A percentile compares a stretch with the other conserved stretches of the same genome.
Evolutionary conservation across 2,797 vertebrate genomes (phyloP).

Genomic region (Crenichthys baileyi): DNA sequence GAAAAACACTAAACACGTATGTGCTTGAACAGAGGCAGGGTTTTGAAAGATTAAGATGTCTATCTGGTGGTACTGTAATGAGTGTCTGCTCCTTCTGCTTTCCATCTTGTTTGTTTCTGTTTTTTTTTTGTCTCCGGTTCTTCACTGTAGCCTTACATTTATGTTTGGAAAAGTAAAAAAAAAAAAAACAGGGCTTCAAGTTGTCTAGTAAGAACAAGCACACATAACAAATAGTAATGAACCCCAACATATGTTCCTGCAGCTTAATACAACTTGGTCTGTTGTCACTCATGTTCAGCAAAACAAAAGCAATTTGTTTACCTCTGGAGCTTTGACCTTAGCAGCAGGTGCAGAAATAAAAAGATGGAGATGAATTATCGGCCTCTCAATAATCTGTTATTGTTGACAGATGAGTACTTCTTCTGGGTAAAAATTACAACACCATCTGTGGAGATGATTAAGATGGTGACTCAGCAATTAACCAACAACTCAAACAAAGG

Average conservation of each 20-base stretch:
- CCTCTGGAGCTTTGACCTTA: background rate
- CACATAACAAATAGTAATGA: background rate
- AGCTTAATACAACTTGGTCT: background rate
- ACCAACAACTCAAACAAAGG: background rate
- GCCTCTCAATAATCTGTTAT: background rate
- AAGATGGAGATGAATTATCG: slow-evolving; percentile 1
- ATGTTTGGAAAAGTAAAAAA: background rate
- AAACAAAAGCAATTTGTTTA: background rate
- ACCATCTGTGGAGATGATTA: background rate
- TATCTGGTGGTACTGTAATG: background rate
- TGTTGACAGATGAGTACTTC: background rate
- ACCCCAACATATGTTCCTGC: background rate
- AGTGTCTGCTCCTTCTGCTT: background rate
- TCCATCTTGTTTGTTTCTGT: background rate
- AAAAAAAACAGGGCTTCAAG: background rate
- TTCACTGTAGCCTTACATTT: background rate
- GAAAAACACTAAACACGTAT: background rate
- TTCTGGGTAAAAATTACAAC: background rate
- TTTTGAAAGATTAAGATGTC: background rate
- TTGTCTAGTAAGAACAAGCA: background rate
- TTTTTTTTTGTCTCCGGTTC: background rate
- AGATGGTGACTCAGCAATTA: background rate
- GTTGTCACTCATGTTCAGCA: background rate
- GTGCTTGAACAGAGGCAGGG: too few species aligned
- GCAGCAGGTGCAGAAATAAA: background rate